Percentiles rank a stretch among this genome's conserved stretches.
Conservation (phyloP, 1,140 invertebrate genomes). For the Paracyclopina nana region DNA sequence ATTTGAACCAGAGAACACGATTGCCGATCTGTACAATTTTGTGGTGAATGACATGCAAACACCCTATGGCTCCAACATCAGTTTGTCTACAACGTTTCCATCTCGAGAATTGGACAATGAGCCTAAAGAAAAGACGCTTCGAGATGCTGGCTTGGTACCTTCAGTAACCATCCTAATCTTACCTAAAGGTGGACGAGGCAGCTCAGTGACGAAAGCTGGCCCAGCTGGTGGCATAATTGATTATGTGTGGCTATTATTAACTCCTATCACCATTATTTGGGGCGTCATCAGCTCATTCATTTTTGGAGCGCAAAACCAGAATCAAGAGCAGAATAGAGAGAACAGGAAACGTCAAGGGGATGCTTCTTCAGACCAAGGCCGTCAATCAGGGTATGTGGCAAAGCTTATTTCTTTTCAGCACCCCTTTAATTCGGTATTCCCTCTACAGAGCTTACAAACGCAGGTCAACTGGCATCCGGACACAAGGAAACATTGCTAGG, state of each 20-base stretch:
- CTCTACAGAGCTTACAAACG: not conserved
- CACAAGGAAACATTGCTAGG: conserved; percentile 21
- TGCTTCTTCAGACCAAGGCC: not conserved
- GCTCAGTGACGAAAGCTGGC: conserved; percentile 23
- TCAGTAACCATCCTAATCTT: not conserved
- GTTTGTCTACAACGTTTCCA: not conserved
- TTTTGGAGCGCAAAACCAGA: not conserved
- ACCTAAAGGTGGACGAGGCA: not conserved
- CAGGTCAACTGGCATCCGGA: not conserved
- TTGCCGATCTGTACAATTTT: not conserved
- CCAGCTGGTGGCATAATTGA: too few relatives aligned
- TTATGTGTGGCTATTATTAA: not conserved
- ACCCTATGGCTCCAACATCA: not conserved
- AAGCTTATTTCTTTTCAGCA: not conserved
- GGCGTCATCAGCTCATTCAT: not conserved
- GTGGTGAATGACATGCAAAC: not conserved
- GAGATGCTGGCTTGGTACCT: not conserved
- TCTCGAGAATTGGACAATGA: not conserved
- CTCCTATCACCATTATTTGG: conserved; percentile 3
- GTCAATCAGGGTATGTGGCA: not conserved
- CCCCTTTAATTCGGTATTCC: not conserved
- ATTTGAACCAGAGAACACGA: conserved; percentile 22
- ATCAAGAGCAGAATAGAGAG: not conserved
- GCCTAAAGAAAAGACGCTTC: conserved; percentile 20
- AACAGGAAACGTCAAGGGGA: not conserved